Base-by-base conservation (phyloP, 2,888 invertebrate species). In the Drosophila mayaguana region DNA sequence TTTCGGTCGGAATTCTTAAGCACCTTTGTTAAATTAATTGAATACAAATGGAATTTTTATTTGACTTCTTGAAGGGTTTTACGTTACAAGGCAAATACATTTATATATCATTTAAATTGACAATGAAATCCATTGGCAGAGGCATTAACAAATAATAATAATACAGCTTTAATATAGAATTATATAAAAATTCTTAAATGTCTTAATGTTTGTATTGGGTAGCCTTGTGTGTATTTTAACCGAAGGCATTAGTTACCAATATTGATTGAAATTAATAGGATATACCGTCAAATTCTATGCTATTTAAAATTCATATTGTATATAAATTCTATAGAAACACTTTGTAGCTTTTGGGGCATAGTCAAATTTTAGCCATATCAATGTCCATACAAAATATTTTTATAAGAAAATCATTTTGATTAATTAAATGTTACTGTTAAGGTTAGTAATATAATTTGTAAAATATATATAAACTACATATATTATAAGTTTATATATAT, bases 1-100 rank as follows among this genome's bases (percentile, higher is more conserved):
- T 36, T 59, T 54, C 59, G 69, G 51, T 46, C 48, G 20, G 20
- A 34, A 16, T 20, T 66, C 12, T n/a, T 51, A 22, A 38, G 22
- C 57, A 50, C 38, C 25, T 51, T 51, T 51, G 28, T 51, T 22
- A 22, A 34, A 36, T 53, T 53, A 38, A 36, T 38, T 53, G 53
- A 32, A 50, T 48, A 50, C 48, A 50, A 50, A 50, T 50, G 48
- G 12, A 50, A 50, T 50, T 32, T 50, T 50, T 28, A 50, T 50
- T 50, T 53, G 53, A 53, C 53, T 53, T 36, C 36, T 22, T 14
- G 11, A 16, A 53, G 11, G 16, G 22, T 22, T 22, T 53, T 22
- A 11, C 34, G 7, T 5, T 18, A 14, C 14, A 36, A 36, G 51
- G 16, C 51, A 48, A 48, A 48, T 28, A 11, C 12, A 7, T 28